Evolutionary conservation across 2,113 vertebrate genomes (phyloP), one percentile per base, ranked within the genome.

Genomic region (Cephalopholis sonnerati): DNA sequence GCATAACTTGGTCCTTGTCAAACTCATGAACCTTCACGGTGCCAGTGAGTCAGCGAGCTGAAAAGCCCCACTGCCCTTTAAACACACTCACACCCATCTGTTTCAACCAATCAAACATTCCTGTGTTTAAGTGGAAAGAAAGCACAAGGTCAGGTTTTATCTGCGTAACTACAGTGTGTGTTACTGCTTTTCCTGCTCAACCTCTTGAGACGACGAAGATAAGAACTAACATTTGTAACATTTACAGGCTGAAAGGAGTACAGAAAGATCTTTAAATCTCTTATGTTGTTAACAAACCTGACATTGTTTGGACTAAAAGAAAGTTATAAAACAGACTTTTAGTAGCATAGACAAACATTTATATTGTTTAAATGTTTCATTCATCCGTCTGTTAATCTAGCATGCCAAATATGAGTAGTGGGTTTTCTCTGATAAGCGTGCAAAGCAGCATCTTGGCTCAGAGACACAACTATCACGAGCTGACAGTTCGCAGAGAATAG

Each of bases 71-170:
- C 44, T 68, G 41, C 10, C 51, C 79, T 68, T 61, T 53, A 54
- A 63, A 48, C 54, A 59, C 83, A 74, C 86, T 62, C 17, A 29
- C 67, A 3, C 62, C 1, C 63, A 16, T 22, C 41, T 32, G 46
- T 16, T 54, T 64, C 11, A 57, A 61, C 61, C 76, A 77, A 71
- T 73, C 41, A 82, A 24, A 82, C 11, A 44, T 41, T 77, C 25
- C 69, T 69, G 36, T 24, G 41, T 44, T 36, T 79, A 63, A 67
- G 44, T 4, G 64, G 55, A 71, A n/a, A 74, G 36, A 79, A 53
- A 80, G 13, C 48, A 29, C 48, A 81, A 77, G 87, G 88, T 83
- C 48, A 3, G 50, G 20, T 50, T 84, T 86, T 80, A 87, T 84
- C 58, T 61, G 32, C 77, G 50, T 20, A 58, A 10, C 36, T 62